These are phyloP conservation scores for Orthosia incerta DNA, from an alignment of 2,888 invertebrate species.

Conservation along the genomic window DNA sequence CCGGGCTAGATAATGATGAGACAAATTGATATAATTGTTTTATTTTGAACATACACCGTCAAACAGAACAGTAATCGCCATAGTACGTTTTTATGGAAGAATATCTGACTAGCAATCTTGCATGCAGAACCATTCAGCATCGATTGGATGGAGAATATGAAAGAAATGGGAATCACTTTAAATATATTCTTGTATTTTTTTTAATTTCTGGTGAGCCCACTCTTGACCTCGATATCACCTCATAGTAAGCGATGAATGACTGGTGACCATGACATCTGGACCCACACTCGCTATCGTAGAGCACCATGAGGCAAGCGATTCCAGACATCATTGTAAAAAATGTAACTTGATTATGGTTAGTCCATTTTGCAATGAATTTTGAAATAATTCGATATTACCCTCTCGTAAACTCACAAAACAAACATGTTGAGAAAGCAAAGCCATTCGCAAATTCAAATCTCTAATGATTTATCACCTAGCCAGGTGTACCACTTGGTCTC, in stretches of 20 bases:
- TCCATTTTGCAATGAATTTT: not conserved
- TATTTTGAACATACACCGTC: no score
- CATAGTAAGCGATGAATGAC: not conserved
- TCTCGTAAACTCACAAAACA: not conserved
- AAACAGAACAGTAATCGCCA: no score
- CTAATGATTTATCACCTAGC: slow-evolving; percentile 5
- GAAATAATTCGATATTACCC: not conserved
- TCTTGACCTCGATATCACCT: not conserved
- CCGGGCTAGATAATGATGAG: no score
- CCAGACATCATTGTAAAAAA: not conserved
- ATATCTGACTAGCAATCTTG: no score
- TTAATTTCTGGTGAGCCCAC: not conserved
- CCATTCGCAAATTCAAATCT: not conserved
- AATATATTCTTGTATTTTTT: not conserved
- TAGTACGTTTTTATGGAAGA: no score
- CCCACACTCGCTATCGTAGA: no score
- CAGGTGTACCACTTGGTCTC: not conserved
- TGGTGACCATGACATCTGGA: no score
- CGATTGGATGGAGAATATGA: not conserved
- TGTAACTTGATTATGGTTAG: not conserved
- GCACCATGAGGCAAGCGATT: not conserved
- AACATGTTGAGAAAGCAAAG: slow-evolving; percentile 1
- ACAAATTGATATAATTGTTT: no score
- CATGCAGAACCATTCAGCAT: not conserved
- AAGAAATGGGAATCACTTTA: no score